phyloP scores from a whole-genome alignment of 2,113 vertebrate genomes.

The Oryzias celebensis region DNA sequence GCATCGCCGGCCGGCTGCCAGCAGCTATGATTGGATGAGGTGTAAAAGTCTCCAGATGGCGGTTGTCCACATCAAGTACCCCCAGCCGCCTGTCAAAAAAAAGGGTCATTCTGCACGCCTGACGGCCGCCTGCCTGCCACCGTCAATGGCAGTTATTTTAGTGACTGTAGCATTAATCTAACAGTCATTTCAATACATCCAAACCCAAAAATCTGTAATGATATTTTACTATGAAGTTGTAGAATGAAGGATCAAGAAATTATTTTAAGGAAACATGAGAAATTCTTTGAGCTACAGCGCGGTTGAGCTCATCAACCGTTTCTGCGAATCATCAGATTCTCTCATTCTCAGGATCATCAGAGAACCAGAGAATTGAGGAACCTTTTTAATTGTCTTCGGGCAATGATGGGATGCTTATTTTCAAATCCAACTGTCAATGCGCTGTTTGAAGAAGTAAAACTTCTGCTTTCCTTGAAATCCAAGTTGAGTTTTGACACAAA shows the following conservation, averaged over 20 bases:
- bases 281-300: conserved; percentile 18
- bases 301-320: no score
- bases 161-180: no score
- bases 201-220: conserved; percentile 7
- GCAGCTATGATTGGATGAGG: no score
- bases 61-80: no score
- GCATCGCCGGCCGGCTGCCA: no score
- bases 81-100: no score
- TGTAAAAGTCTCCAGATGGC: no score
- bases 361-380: conserved; percentile 26
- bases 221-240: not conserved
- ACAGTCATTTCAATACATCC: conserved; percentile 4
- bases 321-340: no score
- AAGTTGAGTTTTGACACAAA: conserved; percentile 35
- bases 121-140: no score
- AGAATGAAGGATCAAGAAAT: conserved; percentile 39
- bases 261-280: conserved; percentile 40
- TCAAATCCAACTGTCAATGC: conserved; percentile 20
- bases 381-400: conserved; percentile 40
- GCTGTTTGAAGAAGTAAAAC: conserved; percentile 31
- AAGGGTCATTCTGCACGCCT: no score
- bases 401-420: conserved; percentile 38
- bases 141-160: no score
- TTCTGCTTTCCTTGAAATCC: not conserved
- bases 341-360: no score